Base-by-base conservation (phyloP, 2,888 invertebrate genomes). In the Oxytorus armatus region DNA sequence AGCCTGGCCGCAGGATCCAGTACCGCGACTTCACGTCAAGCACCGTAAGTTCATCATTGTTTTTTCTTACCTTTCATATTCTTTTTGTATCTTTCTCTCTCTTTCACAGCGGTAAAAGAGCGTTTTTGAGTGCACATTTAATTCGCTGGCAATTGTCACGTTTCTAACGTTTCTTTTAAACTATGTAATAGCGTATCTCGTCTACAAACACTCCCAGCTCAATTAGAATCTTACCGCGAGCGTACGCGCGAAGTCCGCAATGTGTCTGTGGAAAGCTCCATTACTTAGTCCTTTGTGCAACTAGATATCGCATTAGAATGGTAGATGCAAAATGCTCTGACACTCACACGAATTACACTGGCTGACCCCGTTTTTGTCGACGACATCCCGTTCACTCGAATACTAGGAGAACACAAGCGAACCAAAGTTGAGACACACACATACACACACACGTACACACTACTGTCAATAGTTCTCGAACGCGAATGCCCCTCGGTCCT, bases 1-100 rank as follows among this genome's bases (percentile, higher is more conserved):
- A 89, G 95, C 95, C 87, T 96, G 96, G 96, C 94, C 95, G 92
- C 95, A 95, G 87, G 96, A 96, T 92, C 93, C 95, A 83, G 93
- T 94, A 89, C 94, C 96, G 85, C 94, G 95, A 91, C 93, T 96
- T 88, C 93, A 94, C 92, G 92, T 95, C 89, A 94, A 94, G 92
- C 93, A 93, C 92, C 94, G 95, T 95, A 91, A 93, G 93, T 90
- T 81, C 29, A 53, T 11, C 16, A 25, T 8, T 36, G 4, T 36
- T 36, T 25, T 42, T 47, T 47, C n/a, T 3, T n/a, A n/a, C n/a
- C n/a, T n/a, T n/a, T n/a, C n/a, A 44, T 5, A 25, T 10, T 68
- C 11, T 25, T 25, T 25, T 23, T 53, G 7, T 25, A 3, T 21
- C 11, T 8, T 51, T 5, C 2, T 29, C 1, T 36, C 10, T 36